These are phyloP conservation scores for Caerostris extrusa DNA, from an alignment of 1,140 invertebrate genomes.

Conservation along the genomic window DNA sequence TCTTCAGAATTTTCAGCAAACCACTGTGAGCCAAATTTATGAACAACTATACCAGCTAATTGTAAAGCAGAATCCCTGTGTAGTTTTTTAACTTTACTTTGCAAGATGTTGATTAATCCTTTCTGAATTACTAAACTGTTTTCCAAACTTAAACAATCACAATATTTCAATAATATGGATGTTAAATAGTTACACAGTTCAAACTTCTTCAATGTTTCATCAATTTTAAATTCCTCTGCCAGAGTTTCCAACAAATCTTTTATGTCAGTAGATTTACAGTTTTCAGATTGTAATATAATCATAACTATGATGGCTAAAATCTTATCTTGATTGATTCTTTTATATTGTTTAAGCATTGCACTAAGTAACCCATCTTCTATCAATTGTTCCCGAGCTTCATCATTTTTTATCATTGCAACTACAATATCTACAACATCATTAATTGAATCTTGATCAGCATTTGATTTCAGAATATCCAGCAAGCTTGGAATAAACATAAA, in stretches of 20 bases:
- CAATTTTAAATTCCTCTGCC: constrained; percentile 91
- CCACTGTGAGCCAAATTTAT: constrained; percentile 86
- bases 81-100: constrained; percentile 91
- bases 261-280: constrained; percentile 85
- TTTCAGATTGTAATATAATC: constrained; percentile 45
- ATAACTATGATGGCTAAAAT: constrained; percentile 44
- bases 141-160: constrained; percentile 84
- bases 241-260: constrained; percentile 92
- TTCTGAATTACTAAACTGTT: constrained; percentile 87
- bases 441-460: not conserved
- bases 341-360: constrained; percentile 82
- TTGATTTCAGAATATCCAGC: constrained; percentile 40
- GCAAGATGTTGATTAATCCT: constrained; percentile 86
- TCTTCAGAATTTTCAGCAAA: constrained; percentile 77
- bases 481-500: constrained; percentile 84
- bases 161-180: constrained; percentile 87
- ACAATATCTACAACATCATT: constrained; percentile 67
- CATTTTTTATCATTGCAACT: constrained; percentile 39
- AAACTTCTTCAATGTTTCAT: constrained; percentile 93
- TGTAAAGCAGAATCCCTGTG: constrained; percentile 93
- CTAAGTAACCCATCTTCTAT: constrained; percentile 3
- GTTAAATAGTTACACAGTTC: constrained; percentile 89
- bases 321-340: constrained; percentile 92
- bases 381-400: constrained; percentile 55
- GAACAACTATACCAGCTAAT: constrained; percentile 89